phyloP scores from a whole-genome alignment of 2,113 vertebrate species.

The Gobius niger region DNA sequence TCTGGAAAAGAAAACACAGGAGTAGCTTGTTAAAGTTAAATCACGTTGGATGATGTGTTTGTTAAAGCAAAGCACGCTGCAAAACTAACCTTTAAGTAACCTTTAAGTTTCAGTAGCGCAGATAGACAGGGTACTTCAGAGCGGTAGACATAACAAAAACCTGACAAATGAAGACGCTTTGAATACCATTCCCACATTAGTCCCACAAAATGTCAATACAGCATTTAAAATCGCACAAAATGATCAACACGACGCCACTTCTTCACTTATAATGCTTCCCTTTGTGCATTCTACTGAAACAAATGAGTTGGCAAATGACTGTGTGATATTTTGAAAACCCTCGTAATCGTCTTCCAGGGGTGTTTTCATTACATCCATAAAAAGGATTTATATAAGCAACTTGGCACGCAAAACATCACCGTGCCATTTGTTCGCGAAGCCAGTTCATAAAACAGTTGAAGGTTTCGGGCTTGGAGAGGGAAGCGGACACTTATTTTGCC shows the following conservation, averaged over 20 bases:
- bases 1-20: constrained; percentile 72
- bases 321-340: neutral
- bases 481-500: no score
- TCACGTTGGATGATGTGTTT: neutral
- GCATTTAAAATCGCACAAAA: neutral
- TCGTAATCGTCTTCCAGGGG: no score
- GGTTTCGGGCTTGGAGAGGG: neutral
- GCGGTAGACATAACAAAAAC: neutral
- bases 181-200: neutral
- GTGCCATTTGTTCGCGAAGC: neutral
- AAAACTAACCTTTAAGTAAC: neutral
- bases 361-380: neutral
- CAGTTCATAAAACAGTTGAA: neutral
- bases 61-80: no score
- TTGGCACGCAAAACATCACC: neutral
- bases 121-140: neutral
- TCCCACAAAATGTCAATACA: neutral
- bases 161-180: neutral
- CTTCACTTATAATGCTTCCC: neutral
- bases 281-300: no score
- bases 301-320: no score
- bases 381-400: neutral
- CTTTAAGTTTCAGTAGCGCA: neutral
- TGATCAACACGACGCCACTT: neutral
- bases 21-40: constrained; percentile 6